Evolutionary conservation across 2,113 vertebrate genomes (phyloP).

Genomic region (Eulacestoma nigropectus): DNA sequence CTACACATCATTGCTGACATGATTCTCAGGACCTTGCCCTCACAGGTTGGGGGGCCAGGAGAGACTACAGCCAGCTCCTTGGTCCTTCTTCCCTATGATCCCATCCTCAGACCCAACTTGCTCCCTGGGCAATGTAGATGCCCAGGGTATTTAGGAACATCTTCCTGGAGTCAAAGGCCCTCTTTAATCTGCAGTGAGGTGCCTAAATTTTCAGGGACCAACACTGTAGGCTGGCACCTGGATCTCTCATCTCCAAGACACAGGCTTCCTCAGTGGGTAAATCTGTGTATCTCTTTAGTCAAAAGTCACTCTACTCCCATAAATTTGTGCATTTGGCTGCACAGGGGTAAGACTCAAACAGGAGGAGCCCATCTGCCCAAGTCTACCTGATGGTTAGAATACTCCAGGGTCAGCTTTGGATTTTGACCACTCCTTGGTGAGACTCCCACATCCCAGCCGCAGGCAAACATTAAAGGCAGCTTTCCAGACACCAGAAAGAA

Average conservation of each 20-base stretch:
- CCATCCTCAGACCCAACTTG: not conserved
- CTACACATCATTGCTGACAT: not conserved
- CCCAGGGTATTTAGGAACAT: not conserved
- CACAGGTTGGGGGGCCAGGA: not conserved
- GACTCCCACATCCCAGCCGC: not conserved
- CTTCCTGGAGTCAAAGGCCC: not conserved
- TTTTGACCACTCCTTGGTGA: not conserved
- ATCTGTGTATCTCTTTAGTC: not conserved
- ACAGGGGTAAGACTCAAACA: not conserved
- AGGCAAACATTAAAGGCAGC: not conserved
- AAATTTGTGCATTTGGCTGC: not conserved
- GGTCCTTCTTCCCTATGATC: not conserved
- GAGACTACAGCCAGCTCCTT: not conserved
- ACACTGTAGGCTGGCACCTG: not conserved
- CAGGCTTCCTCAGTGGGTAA: not conserved
- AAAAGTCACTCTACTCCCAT: not conserved
- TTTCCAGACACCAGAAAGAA: not conserved
- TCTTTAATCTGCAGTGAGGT: not conserved
- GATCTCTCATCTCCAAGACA: not conserved
- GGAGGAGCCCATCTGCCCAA: not conserved
- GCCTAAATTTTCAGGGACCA: not conserved
- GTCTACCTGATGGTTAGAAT: not conserved
- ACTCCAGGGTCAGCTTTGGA: not conserved
- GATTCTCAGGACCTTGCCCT: not conserved
- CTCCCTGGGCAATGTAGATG: not conserved